phyloP scores from a whole-genome alignment of 2,113 vertebrate genomes.

The Phrynosoma platyrhinos region DNA sequence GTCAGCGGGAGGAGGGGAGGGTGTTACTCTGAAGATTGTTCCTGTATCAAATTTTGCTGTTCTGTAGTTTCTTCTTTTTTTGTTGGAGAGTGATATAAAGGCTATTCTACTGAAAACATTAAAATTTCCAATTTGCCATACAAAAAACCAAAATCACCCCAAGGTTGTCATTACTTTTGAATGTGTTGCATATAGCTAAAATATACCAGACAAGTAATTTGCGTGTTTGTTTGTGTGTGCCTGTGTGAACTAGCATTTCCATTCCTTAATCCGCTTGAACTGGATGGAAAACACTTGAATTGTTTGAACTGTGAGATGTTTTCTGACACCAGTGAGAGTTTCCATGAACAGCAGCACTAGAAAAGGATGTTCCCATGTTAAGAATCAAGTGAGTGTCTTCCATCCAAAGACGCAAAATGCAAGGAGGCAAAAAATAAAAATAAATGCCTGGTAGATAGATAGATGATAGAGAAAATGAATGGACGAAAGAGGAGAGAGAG shows the following conservation, averaged over 20 bases:
- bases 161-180: slow-evolving; percentile 78
- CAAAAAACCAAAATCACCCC: slow-evolving; percentile 40
- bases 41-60: slow-evolving; percentile 86
- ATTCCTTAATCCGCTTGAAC: too few relatives aligned
- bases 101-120: slow-evolving; percentile 90
- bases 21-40: slow-evolving; percentile 84
- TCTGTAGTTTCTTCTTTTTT: slow-evolving; percentile 62
- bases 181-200: slow-evolving; percentile 46
- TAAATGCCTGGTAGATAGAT: neutral
- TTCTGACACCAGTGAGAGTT: too few relatives aligned
- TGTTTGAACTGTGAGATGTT: too few relatives aligned
- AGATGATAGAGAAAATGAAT: too few relatives aligned
- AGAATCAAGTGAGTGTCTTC: too few relatives aligned
- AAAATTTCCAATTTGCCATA: slow-evolving; percentile 85
- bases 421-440: too few relatives aligned
- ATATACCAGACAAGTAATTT: slow-evolving; percentile 50
- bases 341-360: too few relatives aligned
- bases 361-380: too few relatives aligned
- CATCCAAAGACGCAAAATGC: too few relatives aligned
- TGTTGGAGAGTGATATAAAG: slow-evolving; percentile 85
- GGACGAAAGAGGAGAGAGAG: too few relatives aligned
- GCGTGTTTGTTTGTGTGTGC: slow-evolving; percentile 3
- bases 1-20: slow-evolving; percentile 74
- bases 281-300: too few relatives aligned
- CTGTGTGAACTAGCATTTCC: too few relatives aligned